Percentiles rank a stretch among this genome's conserved stretches.
These are phyloP conservation scores for Geotrupes spiniger DNA, from an alignment of 2,888 invertebrate species.

Conservation along the genomic window DNA sequence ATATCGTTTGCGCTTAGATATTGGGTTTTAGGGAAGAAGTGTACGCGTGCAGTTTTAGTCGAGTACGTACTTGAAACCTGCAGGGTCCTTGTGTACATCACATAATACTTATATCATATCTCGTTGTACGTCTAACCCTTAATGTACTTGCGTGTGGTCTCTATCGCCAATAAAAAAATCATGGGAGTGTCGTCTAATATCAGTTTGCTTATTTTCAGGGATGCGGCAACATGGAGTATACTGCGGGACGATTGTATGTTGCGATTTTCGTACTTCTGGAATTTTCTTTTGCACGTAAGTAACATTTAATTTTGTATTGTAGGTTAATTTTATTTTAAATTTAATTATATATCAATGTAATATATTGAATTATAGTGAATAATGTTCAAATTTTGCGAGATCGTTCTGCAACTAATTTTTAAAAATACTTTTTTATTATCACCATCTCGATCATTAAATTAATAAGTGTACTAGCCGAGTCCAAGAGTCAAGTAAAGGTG, in stretches of 20 bases:
- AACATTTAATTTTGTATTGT: not conserved
- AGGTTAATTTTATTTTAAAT: no score
- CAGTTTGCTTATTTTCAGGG: constrained; percentile 41
- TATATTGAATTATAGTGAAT: no score
- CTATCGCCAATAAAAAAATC: constrained; percentile 9
- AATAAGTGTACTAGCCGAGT: no score
- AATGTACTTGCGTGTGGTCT: constrained; percentile 23
- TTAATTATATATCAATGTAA: no score
- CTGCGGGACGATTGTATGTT: constrained; percentile 5
- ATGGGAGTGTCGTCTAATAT: constrained; percentile 6
- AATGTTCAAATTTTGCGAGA: no score
- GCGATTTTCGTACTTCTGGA: not conserved
- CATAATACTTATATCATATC: constrained; percentile 4
- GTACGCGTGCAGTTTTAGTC: not conserved
- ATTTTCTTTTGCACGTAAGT: not conserved
- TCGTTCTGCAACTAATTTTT: no score
- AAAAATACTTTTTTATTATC: no score
- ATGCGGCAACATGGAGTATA: constrained; percentile 44
- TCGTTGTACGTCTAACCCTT: not conserved
- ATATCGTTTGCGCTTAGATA: not conserved
- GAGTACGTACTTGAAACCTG: constrained; percentile 1
- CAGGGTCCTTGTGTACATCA: not conserved
- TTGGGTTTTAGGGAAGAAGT: not conserved
- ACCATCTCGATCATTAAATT: no score
- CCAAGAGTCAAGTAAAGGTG: no score